Base-by-base conservation (phyloP, 2,797 vertebrate genomes). In the Scomberomorus guttatus region DNA sequence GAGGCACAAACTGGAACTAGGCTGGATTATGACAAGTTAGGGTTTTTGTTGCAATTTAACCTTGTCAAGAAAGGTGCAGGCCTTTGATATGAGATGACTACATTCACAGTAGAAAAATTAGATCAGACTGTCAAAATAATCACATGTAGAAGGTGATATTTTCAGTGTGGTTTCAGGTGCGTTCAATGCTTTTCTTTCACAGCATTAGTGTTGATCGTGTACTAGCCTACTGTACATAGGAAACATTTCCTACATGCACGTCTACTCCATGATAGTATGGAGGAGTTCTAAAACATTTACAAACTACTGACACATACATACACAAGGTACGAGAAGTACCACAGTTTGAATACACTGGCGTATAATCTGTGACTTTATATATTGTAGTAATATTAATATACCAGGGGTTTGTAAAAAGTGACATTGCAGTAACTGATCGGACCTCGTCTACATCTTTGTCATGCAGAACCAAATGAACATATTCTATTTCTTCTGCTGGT, bases 211-310 rank as follows among this genome's bases (percentile, higher is more conserved):
- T 75, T 77, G 80, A 75, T 79, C 39, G 74, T 81, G 34, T 69
- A 42, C 72, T 75, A 76, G 50, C 51, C 62, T 81, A 72, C 81
- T 80, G 34, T 74, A 71, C 67, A 81, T 29, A 72, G 85, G 87
- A 87, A 86, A 82, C 54, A 75, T 83, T 87, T 89, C 86, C 91
- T 72, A 86, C 85, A 71, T 89, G 88, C 80, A 81, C 37, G 20
- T 89, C 90, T 90, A 72, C 84, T 92, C 92, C 91, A 90, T 59
- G 87, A 88, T 50, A 63, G 27, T 64, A 92, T 75, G 90, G 89
- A 90, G 86, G 89, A 70, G 84, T 93, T 88, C 84, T 91, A 88
- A 81, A 87, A 90, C 86, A 85, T 86, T 72, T 72, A 87, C 79
- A 83, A 77, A 79, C 79, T 86, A 91, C 84, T 25, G 56, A 91